Percentiles rank a stretch among this genome's conserved stretches.
Evolutionary conservation across 2,888 invertebrate species (phyloP).

Genomic region (Scrobipalpa atriplicella): DNA sequence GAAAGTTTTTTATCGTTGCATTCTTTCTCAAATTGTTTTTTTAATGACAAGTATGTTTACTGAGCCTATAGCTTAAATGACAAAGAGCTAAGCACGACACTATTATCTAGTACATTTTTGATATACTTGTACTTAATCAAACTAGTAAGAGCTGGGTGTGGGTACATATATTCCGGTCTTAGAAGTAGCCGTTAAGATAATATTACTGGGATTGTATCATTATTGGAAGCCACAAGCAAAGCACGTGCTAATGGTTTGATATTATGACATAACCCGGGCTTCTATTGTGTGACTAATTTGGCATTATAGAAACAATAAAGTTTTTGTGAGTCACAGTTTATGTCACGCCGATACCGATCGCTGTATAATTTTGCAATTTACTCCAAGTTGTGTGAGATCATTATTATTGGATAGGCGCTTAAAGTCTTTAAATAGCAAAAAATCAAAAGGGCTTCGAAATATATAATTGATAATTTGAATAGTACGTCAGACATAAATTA

Average conservation of each 20-base stretch:
- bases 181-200: background rate
- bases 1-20: constrained; percentile 13
- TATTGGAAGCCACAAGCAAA: background rate
- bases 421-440: background rate
- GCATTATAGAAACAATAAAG: constrained; percentile 19
- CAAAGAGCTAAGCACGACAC: background rate
- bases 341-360: constrained; percentile 23
- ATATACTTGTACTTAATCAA: too few relatives aligned
- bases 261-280: background rate
- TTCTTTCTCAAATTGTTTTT: background rate
- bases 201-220: too few relatives aligned
- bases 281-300: constrained; percentile 31
- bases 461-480: too few relatives aligned
- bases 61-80: background rate
- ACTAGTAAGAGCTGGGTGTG: too few relatives aligned
- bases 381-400: constrained; percentile 19
- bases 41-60: background rate
- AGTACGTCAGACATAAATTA: background rate
- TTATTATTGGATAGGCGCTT: background rate
- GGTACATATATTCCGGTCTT: background rate
- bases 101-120: too few relatives aligned
- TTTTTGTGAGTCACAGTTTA: constrained; percentile 26
- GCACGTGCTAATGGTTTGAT: background rate
- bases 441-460: background rate
- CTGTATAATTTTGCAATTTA: constrained; percentile 27